Conservation (phyloP, 2,113 vertebrate species). For the Heptranchias perlo region DNA sequence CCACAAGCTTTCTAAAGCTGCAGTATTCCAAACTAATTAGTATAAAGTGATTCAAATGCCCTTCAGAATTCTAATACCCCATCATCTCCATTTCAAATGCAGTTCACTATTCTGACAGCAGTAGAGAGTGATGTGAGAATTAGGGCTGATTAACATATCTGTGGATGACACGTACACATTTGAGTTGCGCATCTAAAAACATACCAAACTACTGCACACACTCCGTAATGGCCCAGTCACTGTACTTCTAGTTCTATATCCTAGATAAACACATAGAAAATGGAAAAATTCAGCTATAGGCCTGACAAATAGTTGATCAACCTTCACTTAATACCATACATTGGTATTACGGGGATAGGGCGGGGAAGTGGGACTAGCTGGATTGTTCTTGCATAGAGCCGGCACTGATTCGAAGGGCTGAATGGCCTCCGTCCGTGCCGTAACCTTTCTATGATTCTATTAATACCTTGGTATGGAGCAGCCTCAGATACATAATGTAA, state of each 20-base stretch:
- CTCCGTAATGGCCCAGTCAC: background rate
- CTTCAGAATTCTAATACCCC: background rate
- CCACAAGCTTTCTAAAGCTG: background rate
- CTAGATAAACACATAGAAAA: background rate
- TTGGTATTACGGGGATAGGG: no score
- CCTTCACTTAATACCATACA: background rate
- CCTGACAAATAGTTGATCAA: background rate
- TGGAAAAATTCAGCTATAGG: background rate
- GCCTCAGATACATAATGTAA: background rate
- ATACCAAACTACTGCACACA: background rate
- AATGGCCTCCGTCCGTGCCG: no score
- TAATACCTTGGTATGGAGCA: background rate
- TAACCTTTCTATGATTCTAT: no score
- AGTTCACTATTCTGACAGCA: background rate
- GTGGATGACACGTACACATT: background rate
- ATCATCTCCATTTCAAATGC: background rate
- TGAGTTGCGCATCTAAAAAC: background rate
- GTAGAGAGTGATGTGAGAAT: background rate
- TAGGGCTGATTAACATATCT: background rate
- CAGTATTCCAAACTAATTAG: background rate
- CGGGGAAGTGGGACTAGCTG: no score
- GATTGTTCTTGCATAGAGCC: no score
- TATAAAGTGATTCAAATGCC: background rate
- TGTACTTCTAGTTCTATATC: background rate
- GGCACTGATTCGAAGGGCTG: no score